phyloP scores from a whole-genome alignment of 2,888 invertebrate genomes.

The Mechanitis messenoides region DNA sequence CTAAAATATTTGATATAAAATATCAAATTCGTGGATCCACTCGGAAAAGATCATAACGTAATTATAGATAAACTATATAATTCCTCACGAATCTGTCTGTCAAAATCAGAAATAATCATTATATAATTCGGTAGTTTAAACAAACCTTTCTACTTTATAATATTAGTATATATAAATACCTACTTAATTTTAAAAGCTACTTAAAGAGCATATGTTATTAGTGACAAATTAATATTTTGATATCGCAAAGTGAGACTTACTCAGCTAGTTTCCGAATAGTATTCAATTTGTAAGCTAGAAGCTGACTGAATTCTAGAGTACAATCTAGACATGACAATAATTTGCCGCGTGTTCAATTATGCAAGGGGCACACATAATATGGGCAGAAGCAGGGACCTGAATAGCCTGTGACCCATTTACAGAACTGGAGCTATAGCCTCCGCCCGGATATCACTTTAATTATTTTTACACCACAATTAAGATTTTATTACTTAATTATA shows the following conservation, averaged over 20 bases:
- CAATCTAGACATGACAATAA: constrained; percentile 63
- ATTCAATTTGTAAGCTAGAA: constrained; percentile 18
- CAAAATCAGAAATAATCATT: too few species aligned
- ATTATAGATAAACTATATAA: too few species aligned
- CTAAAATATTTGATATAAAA: too few species aligned
- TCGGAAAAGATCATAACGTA: too few species aligned
- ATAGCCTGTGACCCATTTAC: constrained; percentile 74
- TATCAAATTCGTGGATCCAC: too few species aligned
- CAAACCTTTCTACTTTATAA: too few species aligned
- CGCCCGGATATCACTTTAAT: constrained; percentile 45
- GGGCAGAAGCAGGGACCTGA: constrained; percentile 49
- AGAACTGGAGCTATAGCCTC: constrained; percentile 53
- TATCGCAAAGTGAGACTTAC: not conserved
- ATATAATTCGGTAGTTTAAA: too few species aligned
- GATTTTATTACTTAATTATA: not conserved
- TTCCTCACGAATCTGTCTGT: too few species aligned
- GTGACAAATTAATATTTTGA: constrained; percentile 2
- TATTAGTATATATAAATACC: too few species aligned
- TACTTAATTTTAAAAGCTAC: too few species aligned
- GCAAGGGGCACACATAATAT: constrained; percentile 62
- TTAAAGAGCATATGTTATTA: too few species aligned
- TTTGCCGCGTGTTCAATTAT: constrained; percentile 72
- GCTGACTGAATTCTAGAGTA: constrained; percentile 40
- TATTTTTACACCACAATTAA: constrained; percentile 6
- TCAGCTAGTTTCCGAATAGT: constrained; percentile 7